A percentile compares a stretch with the other conserved stretches of the same genome.
Conservation (phyloP, 2,113 vertebrate genomes). For the Dasypus novemcinctus region DNA sequence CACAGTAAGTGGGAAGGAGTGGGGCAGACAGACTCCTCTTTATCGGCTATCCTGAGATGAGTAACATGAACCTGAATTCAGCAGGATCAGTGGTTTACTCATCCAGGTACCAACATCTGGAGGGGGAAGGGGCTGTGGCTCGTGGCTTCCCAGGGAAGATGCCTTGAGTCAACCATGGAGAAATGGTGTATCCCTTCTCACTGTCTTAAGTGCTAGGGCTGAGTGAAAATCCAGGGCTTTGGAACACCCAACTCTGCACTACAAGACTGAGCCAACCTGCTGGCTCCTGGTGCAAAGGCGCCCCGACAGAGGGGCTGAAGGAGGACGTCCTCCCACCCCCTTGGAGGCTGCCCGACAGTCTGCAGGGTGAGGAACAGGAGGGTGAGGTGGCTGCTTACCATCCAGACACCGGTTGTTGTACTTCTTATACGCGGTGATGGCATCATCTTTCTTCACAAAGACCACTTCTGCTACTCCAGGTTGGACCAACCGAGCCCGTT, state of each 20-base stretch:
- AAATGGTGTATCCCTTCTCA: not conserved
- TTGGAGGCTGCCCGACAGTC: not conserved
- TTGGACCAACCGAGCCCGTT: slow-evolving; percentile 93
- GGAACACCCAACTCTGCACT: not conserved
- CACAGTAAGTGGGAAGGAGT: not conserved
- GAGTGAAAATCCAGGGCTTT: not conserved
- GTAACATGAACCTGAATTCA: not conserved
- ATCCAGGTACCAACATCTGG: not conserved
- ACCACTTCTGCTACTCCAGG: slow-evolving; percentile 98
- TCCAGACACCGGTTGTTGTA: slow-evolving; percentile 99
- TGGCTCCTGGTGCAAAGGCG: not conserved
- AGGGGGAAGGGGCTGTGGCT: not conserved
- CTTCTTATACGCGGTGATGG: slow-evolving; percentile 96
- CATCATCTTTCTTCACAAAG: slow-evolving; percentile 97
- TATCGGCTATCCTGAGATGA: not conserved
- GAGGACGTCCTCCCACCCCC: not conserved
- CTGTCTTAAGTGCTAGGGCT: not conserved
- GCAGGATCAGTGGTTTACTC: not conserved
- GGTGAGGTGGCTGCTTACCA: slow-evolving; percentile 81
- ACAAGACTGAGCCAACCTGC: not conserved
- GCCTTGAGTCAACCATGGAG: not conserved
- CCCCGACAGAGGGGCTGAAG: no score
- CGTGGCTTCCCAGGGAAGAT: not conserved
- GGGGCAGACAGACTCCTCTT: not conserved
- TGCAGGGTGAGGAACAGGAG: not conserved